These are phyloP conservation scores for Watsonalla cultraria DNA, from an alignment of 2,888 invertebrate species.

Conservation along the genomic window DNA sequence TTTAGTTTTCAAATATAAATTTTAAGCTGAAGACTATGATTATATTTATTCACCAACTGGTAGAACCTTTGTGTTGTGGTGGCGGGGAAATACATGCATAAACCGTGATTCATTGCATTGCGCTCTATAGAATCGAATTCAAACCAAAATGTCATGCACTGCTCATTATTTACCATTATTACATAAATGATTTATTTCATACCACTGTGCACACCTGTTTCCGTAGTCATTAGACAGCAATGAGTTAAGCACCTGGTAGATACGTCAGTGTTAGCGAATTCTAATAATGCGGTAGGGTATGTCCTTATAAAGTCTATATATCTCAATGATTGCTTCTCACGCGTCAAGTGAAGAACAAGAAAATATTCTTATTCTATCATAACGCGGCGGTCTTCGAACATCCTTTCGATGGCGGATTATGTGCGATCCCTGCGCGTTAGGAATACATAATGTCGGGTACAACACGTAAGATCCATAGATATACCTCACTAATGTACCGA, in stretches of 20 bases:
- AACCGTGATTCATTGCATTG: not conserved
- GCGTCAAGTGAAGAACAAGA: not conserved
- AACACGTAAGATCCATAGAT: slow-evolving; percentile 7
- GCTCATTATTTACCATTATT: not conserved
- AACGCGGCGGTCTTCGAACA: slow-evolving; percentile 18
- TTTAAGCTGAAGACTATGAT: too few species aligned
- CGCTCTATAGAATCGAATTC: not conserved
- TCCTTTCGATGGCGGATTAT: slow-evolving; percentile 34
- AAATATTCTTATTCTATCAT: slow-evolving; percentile 8
- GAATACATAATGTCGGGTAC: slow-evolving; percentile 23
- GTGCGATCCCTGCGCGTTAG: slow-evolving; percentile 23
- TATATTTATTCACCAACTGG: too few species aligned
- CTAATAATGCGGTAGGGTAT: too few species aligned
- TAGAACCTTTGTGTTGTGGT: too few species aligned
- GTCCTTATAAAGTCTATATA: too few species aligned
- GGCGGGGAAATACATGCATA: too few species aligned
- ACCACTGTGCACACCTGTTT: not conserved
- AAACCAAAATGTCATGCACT: not conserved
- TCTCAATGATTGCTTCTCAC: not conserved
- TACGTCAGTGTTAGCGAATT: not conserved
- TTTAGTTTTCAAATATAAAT: too few species aligned
- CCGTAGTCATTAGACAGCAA: not conserved
- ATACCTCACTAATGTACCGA: not conserved
- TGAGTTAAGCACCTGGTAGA: not conserved
- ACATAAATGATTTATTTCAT: not conserved